Evolutionary conservation across 2,113 vertebrate species (phyloP).

Genomic region (Misgurnus anguillicaudatus): DNA sequence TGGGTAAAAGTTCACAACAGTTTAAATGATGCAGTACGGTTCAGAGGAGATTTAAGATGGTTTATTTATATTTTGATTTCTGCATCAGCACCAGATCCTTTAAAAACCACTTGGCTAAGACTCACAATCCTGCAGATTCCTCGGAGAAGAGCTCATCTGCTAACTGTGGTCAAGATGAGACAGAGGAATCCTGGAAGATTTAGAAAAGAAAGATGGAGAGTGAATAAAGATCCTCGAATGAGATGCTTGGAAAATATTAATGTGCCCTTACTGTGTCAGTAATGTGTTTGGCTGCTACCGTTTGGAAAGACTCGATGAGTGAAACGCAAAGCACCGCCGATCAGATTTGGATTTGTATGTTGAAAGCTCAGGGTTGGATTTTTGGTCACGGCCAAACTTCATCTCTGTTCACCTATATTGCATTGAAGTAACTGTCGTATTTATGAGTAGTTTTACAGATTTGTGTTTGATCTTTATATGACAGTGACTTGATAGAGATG

Average conservation of each 20-base stretch:
- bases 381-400: slow-evolving; percentile 30
- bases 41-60: slow-evolving; percentile 40
- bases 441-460: neutral
- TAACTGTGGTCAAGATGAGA: slow-evolving; percentile 54
- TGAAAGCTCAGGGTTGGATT: slow-evolving; percentile 30
- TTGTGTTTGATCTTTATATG: slow-evolving; percentile 8
- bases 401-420: slow-evolving; percentile 22
- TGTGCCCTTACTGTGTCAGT: slow-evolving; percentile 59
- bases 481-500: slow-evolving; percentile 1
- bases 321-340: slow-evolving; percentile 36
- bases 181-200: slow-evolving; percentile 35
- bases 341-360: slow-evolving; percentile 32
- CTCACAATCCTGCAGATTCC: slow-evolving; percentile 55
- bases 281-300: slow-evolving; percentile 61
- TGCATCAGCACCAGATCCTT: slow-evolving; percentile 50
- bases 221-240: slow-evolving; percentile 41
- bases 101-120: slow-evolving; percentile 59
- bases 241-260: slow-evolving; percentile 61
- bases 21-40: slow-evolving; percentile 23
- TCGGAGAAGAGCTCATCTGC: slow-evolving; percentile 55
- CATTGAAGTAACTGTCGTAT: neutral
- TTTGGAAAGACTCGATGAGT: slow-evolving; percentile 53
- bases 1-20: slow-evolving; percentile 17
- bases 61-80: slow-evolving; percentile 50
- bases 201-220: neutral